Evolutionary conservation across 2,888 invertebrate species (phyloP).

Genomic region (Eumerus sabulonum): DNA sequence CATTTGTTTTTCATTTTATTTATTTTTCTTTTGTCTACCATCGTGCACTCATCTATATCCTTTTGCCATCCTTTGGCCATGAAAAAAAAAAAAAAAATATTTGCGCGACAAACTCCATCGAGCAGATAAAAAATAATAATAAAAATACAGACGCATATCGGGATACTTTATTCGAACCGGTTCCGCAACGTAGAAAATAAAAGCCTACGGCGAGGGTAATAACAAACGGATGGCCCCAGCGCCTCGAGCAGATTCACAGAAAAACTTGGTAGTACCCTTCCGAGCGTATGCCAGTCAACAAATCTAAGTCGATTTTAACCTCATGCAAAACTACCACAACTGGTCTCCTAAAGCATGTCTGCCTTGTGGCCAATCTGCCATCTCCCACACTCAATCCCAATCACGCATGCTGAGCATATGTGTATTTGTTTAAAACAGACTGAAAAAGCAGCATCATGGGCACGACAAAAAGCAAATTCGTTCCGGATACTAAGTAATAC

Average conservation of each 20-base stretch:
- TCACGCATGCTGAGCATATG: slow-evolving; percentile 45
- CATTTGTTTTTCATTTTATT: slow-evolving; percentile 32
- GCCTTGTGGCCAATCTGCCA: not conserved
- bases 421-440: slow-evolving; percentile 58
- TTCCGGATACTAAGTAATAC: slow-evolving; percentile 22
- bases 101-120: slow-evolving; percentile 41
- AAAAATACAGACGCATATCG: slow-evolving; percentile 12
- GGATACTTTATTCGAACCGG: too few species aligned
- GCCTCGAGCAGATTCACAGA: slow-evolving; percentile 36
- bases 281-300: slow-evolving; percentile 56
- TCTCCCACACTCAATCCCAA: slow-evolving; percentile 9
- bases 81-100: too few species aligned
- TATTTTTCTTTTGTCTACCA: not conserved
- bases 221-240: slow-evolving; percentile 49
- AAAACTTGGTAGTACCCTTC: slow-evolving; percentile 38
- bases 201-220: slow-evolving; percentile 55
- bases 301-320: slow-evolving; percentile 63
- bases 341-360: too few species aligned
- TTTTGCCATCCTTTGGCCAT: slow-evolving; percentile 28
- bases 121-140: slow-evolving; percentile 56
- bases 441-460: too few species aligned
- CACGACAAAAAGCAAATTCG: slow-evolving; percentile 38
- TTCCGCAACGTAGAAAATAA: slow-evolving; percentile 24
- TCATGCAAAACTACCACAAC: not conserved
- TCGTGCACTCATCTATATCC: not conserved